Conservation (phyloP, 2,113 vertebrate genomes). For the Trichechus manatus region DNA sequence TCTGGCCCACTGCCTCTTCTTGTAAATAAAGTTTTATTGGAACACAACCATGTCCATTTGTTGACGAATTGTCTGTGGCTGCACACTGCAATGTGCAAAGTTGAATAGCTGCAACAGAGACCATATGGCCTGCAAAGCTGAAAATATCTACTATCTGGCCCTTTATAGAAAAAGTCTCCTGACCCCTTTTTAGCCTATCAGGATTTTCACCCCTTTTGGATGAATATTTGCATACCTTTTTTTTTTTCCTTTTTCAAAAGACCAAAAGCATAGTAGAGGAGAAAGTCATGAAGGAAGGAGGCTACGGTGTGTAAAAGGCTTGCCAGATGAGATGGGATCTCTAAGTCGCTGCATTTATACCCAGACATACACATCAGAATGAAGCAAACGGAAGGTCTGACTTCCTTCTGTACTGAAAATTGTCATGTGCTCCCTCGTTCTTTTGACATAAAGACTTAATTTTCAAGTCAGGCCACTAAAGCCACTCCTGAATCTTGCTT, state of each 20-base stretch:
- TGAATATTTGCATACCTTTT: background rate
- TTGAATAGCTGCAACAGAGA: background rate
- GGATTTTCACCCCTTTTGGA: background rate
- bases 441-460: background rate
- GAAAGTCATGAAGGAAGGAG: background rate
- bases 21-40: slow-evolving; percentile 1
- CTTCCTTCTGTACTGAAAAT: background rate
- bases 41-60: background rate
- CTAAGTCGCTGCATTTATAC: background rate
- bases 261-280: background rate
- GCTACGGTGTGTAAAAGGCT: background rate
- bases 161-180: background rate
- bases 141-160: background rate
- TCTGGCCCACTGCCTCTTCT: background rate
- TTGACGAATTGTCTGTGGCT: background rate
- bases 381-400: background rate
- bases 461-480: background rate
- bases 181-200: background rate
- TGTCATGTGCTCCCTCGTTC: background rate
- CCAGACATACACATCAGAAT: background rate
- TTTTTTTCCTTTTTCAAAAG: background rate
- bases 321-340: background rate
- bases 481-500: background rate
- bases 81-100: background rate
- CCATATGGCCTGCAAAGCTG: background rate